These are phyloP conservation scores for Amitus sp. DNA, from an alignment of 2,888 invertebrate species.

Conservation along the genomic window DNA sequence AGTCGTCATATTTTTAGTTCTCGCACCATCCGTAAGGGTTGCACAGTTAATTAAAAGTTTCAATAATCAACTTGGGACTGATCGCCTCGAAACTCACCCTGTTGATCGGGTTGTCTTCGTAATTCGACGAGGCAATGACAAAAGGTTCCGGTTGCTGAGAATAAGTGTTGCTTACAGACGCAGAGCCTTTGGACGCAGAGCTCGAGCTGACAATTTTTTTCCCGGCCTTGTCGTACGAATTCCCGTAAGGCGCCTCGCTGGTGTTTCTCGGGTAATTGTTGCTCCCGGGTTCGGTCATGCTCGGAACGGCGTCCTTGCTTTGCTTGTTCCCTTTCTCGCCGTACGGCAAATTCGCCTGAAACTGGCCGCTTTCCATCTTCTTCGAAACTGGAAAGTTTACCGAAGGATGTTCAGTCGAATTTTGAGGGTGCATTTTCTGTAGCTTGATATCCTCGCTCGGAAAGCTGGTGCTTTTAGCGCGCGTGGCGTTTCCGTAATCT, in stretches of 20 bases:
- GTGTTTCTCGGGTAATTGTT: slow-evolving; percentile 50
- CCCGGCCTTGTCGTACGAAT: slow-evolving; percentile 48
- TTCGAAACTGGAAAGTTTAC: slow-evolving; percentile 40
- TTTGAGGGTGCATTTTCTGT: slow-evolving; percentile 13
- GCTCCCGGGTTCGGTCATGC: slow-evolving; percentile 30
- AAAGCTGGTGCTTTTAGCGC: slow-evolving; percentile 27
- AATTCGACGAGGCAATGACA: slow-evolving; percentile 54
- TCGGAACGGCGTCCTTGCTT: slow-evolving; percentile 20
- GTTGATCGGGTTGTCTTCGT: slow-evolving; percentile 50
- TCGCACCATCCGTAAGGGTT: no score
- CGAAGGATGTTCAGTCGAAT: slow-evolving; percentile 26
- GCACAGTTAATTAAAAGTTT: no score
- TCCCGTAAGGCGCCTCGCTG: slow-evolving; percentile 42
- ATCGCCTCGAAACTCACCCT: slow-evolving; percentile 50
- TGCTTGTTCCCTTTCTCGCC: slow-evolving; percentile 25
- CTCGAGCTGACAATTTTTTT: slow-evolving; percentile 39
- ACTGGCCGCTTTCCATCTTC: slow-evolving; percentile 37
- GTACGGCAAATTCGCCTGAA: slow-evolving; percentile 28
- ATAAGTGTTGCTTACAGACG: slow-evolving; percentile 41
- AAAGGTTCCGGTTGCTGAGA: slow-evolving; percentile 48
- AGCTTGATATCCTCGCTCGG: slow-evolving; percentile 17
- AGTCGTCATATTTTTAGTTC: no score
- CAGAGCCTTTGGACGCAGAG: slow-evolving; percentile 38
- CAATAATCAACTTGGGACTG: no score
- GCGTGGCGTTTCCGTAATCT: slow-evolving; percentile 21